Evolutionary conservation across 2,113 vertebrate species (phyloP), one percentile per base, ranked within the genome.

Genomic region (Chionis minor): DNA sequence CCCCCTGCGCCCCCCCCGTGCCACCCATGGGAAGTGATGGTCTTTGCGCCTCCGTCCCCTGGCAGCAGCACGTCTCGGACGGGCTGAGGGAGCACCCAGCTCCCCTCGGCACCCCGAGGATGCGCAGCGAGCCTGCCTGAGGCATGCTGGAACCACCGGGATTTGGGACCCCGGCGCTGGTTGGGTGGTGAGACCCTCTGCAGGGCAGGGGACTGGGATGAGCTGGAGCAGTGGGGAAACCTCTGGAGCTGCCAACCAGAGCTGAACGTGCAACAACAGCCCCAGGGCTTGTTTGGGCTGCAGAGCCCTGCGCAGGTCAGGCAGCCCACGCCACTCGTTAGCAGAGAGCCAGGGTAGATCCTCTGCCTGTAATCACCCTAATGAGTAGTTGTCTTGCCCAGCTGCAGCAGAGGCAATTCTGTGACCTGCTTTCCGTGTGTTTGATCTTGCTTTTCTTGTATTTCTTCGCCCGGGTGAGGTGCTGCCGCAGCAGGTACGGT

Each of bases 71-170:
- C 20, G 4, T 35, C 49, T 49, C 49, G 23, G 49, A 49, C 5
- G 49, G 49, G 49, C 63, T 26, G 15, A 47, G 52, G 78, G 9
- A 49, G 10, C 9, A 0, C 9, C 35, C 8, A 2, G 4, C 4
- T 30, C 47, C 5, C 0, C 65, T 33, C 8, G 3, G 6, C 78
- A 14, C 73, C 33, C 38, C 6, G 0, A 45, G 55, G 44, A 45
- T 3, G 40, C 74, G 4, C 55, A 6, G 15, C 0, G 3, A 75
- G 24, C 65, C 24, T 16, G 28, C 42, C n/a, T 2, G 2, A 16
- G 69, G 4, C 0, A 3, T 23, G 1, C 63, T 12, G 77, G 40
- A 22, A 38, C 61, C 0, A 0, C 2, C 0, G 5, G 73, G 35
- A 52, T 18, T 8, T 8, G 63, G 38, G 55, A 1, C 8, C 24